These are phyloP conservation scores for Dallia pectoralis DNA, from an alignment of 2,797 vertebrate species.

Conservation along the genomic window DNA sequence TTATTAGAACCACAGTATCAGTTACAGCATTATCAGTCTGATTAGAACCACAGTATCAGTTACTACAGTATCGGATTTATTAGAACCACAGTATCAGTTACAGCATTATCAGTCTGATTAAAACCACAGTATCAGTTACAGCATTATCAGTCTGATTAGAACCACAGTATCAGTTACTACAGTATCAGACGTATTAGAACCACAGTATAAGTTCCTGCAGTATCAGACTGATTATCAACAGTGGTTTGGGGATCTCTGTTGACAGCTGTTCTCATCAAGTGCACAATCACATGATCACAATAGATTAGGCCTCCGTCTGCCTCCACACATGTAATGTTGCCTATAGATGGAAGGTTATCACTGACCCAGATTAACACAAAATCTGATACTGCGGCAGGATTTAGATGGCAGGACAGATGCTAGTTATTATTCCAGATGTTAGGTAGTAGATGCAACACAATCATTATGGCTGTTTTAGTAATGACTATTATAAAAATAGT, in stretches of 20 bases:
- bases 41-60: too few species aligned
- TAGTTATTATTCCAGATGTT: slow-evolving; percentile 38
- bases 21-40: too few species aligned
- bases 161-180: too few species aligned
- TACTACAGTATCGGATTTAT: too few species aligned
- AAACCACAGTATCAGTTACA: too few species aligned
- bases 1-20: too few species aligned
- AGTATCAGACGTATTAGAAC: too few species aligned
- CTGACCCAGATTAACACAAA: slow-evolving; percentile 46
- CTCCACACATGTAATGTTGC: not conserved
- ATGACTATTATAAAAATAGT: not conserved
- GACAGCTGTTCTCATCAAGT: slow-evolving; percentile 41
- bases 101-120: too few species aligned
- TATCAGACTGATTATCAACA: not conserved
- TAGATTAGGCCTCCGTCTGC: slow-evolving; percentile 37
- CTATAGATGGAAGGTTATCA: not conserved
- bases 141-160: too few species aligned
- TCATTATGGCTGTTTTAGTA: too few species aligned
- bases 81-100: too few species aligned
- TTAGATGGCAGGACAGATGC: slow-evolving; percentile 20
- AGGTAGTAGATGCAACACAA: not conserved
- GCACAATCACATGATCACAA: slow-evolving; percentile 32
- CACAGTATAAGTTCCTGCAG: too few species aligned
- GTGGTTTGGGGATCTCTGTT: not conserved
- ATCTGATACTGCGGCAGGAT: slow-evolving; percentile 24